Percentiles rank a stretch among this genome's conserved stretches.
These are phyloP conservation scores for Netelia melanura DNA, from an alignment of 2,888 invertebrate genomes.

Conservation along the genomic window DNA sequence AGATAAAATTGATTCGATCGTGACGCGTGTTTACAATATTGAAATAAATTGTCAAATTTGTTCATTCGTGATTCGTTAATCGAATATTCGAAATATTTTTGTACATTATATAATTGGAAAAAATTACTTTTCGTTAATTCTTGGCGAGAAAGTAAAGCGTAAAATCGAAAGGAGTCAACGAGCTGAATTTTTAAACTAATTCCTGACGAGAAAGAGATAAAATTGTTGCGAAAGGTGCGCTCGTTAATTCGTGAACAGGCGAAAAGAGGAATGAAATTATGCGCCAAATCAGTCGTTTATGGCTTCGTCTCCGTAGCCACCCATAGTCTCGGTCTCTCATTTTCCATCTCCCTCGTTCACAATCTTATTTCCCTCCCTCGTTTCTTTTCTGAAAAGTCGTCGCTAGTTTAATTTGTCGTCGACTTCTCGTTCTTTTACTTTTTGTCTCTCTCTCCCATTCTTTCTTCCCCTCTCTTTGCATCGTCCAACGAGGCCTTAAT, in stretches of 20 bases:
- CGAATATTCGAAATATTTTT: neutral
- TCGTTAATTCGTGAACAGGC: constrained; percentile 41
- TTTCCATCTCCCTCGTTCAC: constrained; percentile 28
- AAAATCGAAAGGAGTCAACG: neutral
- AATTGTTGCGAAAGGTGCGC: constrained; percentile 5
- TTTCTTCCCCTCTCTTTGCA: constrained; percentile 4
- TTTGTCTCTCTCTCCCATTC: neutral
- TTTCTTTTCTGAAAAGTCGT: constrained; percentile 53
- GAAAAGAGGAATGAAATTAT: constrained; percentile 43
- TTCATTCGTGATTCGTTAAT: neutral
- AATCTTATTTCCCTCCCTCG: constrained; percentile 40
- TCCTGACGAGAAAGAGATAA: neutral
- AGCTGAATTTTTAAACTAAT: neutral
- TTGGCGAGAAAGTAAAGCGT: neutral
- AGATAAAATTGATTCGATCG: neutral
- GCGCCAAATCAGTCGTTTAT: constrained; percentile 37
- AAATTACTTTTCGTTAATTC: too few relatives aligned
- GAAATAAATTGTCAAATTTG: neutral
- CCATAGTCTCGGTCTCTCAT: constrained; percentile 5
- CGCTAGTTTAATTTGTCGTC: constrained; percentile 64
- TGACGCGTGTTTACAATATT: neutral
- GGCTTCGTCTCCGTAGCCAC: neutral
- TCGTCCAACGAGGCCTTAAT: constrained; percentile 57
- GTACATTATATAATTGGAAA: too few relatives aligned
- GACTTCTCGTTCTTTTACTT: constrained; percentile 13